Evolutionary conservation across 2,888 invertebrate species (phyloP), one percentile per base, ranked within the genome.

Genomic region (Enoplolaimus lenunculus): DNA sequence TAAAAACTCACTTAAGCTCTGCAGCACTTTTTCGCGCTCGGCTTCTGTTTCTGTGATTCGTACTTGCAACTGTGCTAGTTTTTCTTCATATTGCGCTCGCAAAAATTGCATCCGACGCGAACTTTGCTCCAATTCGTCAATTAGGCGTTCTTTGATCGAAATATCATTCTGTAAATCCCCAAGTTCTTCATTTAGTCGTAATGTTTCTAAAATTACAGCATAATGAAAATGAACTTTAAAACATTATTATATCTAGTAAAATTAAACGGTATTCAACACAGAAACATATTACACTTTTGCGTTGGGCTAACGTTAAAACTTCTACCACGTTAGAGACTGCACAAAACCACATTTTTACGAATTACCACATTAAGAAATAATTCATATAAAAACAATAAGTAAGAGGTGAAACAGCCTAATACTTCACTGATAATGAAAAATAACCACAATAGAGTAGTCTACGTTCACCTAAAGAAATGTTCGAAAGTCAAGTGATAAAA

Each of bases 111-210:
- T 85, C 67, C 92, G 85, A 70, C 89, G 86, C 80, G 95, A 93
- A 0, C 91, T 91, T 71, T 88, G 83, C 81, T 97, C 95, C 74
- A 97, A 82, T 78, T 95, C 93, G 77, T 93, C 92, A 74, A 98
- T 93, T 64, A 97, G 84, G 71, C 91, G 89, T 75, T 93, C 90
- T 81, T 97, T 97, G 70, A 93, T 89, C 79, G 90, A 90, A 75
- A 97, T 95, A 81, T 95, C 93, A 66, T 90, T 90, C 71, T 91
- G 93, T 26, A 97, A 83, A 13, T 90, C 89, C 21, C 91, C 90
- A 72, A 97, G 83, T 80, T 93, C 91, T 34, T 89, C 89, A 75
- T 90, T 86, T 59, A 74, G 73, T 30, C 35, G 26, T 68, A 16
- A 7, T n/a, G 69, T 29, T 68, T 69, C 26, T 66, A 16, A 66